Base-by-base conservation (phyloP, 2,797 vertebrate genomes). In the Hyperoplus lanceolatus region DNA sequence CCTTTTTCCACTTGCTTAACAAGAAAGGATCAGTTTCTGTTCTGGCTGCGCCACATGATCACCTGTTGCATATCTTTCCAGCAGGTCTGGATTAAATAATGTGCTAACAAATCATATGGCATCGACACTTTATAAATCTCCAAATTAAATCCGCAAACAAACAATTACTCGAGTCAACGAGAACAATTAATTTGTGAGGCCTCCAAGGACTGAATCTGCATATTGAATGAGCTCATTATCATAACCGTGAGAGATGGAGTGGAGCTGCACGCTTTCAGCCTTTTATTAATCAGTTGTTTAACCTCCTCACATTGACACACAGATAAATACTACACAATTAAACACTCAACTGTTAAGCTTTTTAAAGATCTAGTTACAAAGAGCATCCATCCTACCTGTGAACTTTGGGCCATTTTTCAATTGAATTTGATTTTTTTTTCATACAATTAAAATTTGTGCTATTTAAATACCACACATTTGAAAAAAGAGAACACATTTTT, bases 91-190 rank as follows among this genome's bases (percentile, higher is more conserved):
- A 62, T 76, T 75, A 71, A 60, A 70, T 76, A 36, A 75, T 14
- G 11, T 46, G 39, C 11, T n/a, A 51, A 38, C 75, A 74, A 15
- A 46, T 74, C 61, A 64, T 0, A 45, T 45, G 38, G 2, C 61
- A 45, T 57, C 12, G 15, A 82, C 70, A 53, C 43, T 67, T 79
- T 85, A 60, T 75, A 73, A 87, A 88, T 82, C 82, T 81, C 60
- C 69, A 86, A 90, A 92, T 91, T 83, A 86, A 83, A 90, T 87
- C 73, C 55, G 81, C 79, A 91, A 91, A 90, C 87, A 92, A 85
- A 90, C 80, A 89, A 91, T 92, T 88, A 90, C 69, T 83, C 55
- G 81, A 91, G 85, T 91, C 89, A 89, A 90, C 59, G 78, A 90
- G 87, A 89, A 87, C 84, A 90, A 90, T 92, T 92, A 90, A 88